Evolutionary conservation across 2,888 invertebrate genomes (phyloP), one percentile per base, ranked within the genome.

Genomic region (Drosophila stalkeri): DNA sequence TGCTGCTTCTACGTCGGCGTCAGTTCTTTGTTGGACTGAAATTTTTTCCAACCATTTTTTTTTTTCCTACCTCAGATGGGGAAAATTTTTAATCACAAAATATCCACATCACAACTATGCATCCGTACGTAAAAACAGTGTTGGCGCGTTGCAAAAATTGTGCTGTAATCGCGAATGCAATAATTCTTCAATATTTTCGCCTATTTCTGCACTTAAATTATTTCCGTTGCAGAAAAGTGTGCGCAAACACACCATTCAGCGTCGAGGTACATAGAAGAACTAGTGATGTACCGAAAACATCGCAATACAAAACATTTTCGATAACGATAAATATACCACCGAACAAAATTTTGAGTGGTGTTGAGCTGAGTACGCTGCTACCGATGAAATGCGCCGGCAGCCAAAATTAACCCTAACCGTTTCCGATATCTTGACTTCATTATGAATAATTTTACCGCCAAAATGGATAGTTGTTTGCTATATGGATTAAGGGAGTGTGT

Each of bases 81-180:
- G 79, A 88, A 83, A 89, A 90, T 89, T 88, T 91, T 92, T 94
- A 95, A 95, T 95, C 83, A 84, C 83, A 82, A 84, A 71, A 84
- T 95, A 94, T 94, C 93, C 93, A 92, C 92, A 93, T 93, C 93
- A 93, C 93, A 92, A 89, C 91, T 90, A 92, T 93, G 93, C 95
- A 95, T 95, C 95, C 94, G 93, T 61, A 64, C 74, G 70, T 81
- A 69, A 81, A 84, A 93, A 91, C 91, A 91, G 80, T 76, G 78
- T 81, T 81, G 82, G 70, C 81, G 77, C 64, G 72, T 80, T 72
- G 80, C 73, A 63, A 72, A 77, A 76, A 77, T 69, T 46, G 43
- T 77, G 74, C 70, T 67, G 63, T 73, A 77, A 54, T 77, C 72
- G 77, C 59, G 37, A 65, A 68, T 63, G 41, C 43, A 63, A 55